Base-by-base conservation (phyloP, 1,140 invertebrate genomes). In the Gonatopus flavifemur region DNA sequence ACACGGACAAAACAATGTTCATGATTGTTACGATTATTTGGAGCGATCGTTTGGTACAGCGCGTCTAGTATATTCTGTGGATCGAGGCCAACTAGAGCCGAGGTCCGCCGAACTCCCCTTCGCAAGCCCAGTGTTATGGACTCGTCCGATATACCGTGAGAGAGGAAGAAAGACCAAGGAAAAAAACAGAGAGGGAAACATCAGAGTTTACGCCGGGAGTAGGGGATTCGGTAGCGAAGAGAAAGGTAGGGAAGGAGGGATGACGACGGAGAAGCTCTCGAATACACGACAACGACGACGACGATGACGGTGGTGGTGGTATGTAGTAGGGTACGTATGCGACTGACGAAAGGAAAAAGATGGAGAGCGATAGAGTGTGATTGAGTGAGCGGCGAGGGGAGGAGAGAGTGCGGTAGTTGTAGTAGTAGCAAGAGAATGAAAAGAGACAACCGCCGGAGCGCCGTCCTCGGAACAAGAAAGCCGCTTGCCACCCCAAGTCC, bases 51-150 rank as follows among this genome's bases (percentile, higher is more conserved):
- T 54, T 59, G 47, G 18, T 49, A 49, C n/a, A n/a, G n/a, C n/a
- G 55, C 68, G 68, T 71, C 71, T 62, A 69, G 49, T 52, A 67
- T 67, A 71, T 69, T 76, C 72, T 72, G 64, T 70, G 70, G 74
- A 74, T 76, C 76, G 73, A 74, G 73, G 71, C 71, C 70, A 70
- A 78, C 76, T 78, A 69, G 63, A 68, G 67, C 59, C 65, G 66
- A 69, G 62, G 59, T 66, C 68, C 68, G 64, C 66, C 73, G 44
- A 66, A 66, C 73, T 62, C 69, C 74, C 73, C 74, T n/a, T 76
- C 59, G 66, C 40, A 62, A 55, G 64, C 64, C 61, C 65, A 64
- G 64, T 78, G n/a, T n/a, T n/a, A n/a, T n/a, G 71, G 74, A 77
- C 74, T 78, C 76, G 76, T 71, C 74, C 76, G 68, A 70, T 52